These are phyloP conservation scores for Euthynnus affinis DNA, from an alignment of 2,797 vertebrate genomes.

Conservation along the genomic window DNA sequence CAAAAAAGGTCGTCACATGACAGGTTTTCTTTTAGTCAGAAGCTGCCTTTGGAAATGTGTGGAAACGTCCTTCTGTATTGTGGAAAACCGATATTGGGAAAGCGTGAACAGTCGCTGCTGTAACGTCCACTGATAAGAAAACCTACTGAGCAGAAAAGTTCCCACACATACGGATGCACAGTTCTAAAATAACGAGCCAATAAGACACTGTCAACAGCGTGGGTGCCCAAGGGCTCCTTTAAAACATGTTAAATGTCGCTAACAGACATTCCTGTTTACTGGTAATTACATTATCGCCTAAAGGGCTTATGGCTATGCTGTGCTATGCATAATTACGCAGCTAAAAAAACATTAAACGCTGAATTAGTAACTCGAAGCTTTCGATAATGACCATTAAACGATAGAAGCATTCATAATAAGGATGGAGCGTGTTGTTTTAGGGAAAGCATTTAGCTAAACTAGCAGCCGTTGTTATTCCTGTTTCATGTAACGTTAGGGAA, in stretches of 20 bases:
- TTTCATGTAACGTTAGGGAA: slow-evolving; percentile 1
- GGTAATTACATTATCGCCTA: background rate
- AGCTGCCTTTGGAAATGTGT: slow-evolving; percentile 63
- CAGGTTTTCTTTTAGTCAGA: slow-evolving; percentile 46
- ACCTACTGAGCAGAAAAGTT: slow-evolving; percentile 41
- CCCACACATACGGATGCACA: background rate
- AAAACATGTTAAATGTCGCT: background rate
- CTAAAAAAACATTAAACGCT: rapidly evolving
- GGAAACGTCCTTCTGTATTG: slow-evolving; percentile 44
- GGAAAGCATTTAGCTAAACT: slow-evolving; percentile 43
- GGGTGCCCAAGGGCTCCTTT: background rate
- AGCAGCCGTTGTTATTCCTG: slow-evolving; percentile 6
- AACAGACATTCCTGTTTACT: background rate
- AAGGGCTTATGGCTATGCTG: slow-evolving; percentile 23
- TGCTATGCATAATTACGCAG: background rate
- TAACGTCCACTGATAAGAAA: background rate
- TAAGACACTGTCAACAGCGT: background rate
- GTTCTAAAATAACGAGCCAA: background rate
- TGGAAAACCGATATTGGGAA: slow-evolving; percentile 20
- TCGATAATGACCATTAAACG: background rate
- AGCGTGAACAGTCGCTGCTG: background rate
- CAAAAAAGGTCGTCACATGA: slow-evolving; percentile 80
- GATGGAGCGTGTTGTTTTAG: background rate
- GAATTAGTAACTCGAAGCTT: background rate
- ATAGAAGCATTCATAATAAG: background rate